Evolutionary conservation across 2,888 invertebrate species (phyloP).

Genomic region (Lepidonotus clava): DNA sequence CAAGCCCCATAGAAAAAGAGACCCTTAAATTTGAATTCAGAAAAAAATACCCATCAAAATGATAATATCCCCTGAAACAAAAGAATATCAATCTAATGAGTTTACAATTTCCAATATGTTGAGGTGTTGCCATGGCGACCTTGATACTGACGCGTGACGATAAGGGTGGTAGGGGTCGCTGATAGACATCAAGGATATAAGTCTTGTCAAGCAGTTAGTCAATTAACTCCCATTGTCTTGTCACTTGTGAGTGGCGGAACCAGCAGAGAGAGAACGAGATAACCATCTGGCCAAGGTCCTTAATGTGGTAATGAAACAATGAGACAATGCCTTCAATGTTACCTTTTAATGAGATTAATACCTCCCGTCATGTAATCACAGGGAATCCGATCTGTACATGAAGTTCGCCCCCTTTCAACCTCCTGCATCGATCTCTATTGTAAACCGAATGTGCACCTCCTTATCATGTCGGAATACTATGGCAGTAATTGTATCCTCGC

Average conservation of each 20-base stretch:
- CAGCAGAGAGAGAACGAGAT: neutral
- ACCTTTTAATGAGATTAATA: neutral
- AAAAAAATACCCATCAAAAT: too few species aligned
- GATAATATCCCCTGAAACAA: too few species aligned
- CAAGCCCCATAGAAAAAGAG: too few species aligned
- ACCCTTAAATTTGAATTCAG: too few species aligned
- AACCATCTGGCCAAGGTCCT: constrained; percentile 12
- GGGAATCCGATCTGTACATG: neutral
- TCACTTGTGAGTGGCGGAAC: neutral
- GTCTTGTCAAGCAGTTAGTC: neutral
- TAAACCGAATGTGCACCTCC: too few species aligned
- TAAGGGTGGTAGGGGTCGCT: neutral
- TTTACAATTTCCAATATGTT: neutral
- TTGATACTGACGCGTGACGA: neutral
- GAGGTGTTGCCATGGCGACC: neutral
- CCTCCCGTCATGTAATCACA: neutral
- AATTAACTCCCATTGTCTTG: neutral
- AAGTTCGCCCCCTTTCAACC: too few species aligned
- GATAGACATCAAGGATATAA: constrained; percentile 13
- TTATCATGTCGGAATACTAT: too few species aligned
- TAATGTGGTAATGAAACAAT: constrained; percentile 19
- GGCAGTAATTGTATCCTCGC: too few species aligned
- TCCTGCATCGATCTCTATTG: too few species aligned
- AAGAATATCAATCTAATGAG: too few species aligned
- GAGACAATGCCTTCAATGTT: neutral